Conservation (phyloP, 2,113 vertebrate species). For the Sinocyclocheilus anshuiensis region DNA sequence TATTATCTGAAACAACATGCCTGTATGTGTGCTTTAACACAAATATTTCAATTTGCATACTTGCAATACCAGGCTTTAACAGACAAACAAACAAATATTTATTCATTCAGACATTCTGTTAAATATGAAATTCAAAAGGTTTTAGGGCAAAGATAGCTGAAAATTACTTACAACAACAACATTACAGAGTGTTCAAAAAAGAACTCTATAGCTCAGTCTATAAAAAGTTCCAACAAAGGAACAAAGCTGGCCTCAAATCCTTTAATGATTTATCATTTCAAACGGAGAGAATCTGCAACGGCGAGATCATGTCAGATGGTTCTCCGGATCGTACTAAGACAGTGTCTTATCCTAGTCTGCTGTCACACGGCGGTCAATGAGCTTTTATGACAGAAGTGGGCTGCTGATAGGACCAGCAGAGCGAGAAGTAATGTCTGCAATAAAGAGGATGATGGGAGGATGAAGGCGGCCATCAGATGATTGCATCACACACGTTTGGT, state of each 20-base stretch:
- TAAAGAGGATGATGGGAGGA: conserved; percentile 14
- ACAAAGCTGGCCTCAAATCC: neutral
- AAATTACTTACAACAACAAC: neutral
- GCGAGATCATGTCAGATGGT: neutral
- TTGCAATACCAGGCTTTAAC: neutral
- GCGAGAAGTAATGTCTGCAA: conserved; percentile 21
- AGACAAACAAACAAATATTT: too few species aligned
- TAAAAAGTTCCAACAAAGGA: neutral
- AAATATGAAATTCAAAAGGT: neutral
- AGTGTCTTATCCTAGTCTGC: neutral
- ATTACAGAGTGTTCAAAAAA: neutral
- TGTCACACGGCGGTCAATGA: conserved; percentile 30
- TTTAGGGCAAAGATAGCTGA: neutral
- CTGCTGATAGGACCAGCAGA: conserved; percentile 16
- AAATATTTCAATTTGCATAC: neutral
- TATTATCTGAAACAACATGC: neutral
- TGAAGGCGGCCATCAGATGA: conserved; percentile 13
- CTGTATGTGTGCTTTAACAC: too few species aligned
- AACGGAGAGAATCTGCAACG: neutral
- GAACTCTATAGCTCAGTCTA: neutral
- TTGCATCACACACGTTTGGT: neutral
- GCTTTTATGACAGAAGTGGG: conserved; percentile 17
- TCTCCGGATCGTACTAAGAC: neutral
- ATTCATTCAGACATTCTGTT: too few species aligned
- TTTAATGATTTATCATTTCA: too few species aligned